phyloP scores from a whole-genome alignment of 1,140 invertebrate species.

The Pseudachorutes palmiensis region DNA sequence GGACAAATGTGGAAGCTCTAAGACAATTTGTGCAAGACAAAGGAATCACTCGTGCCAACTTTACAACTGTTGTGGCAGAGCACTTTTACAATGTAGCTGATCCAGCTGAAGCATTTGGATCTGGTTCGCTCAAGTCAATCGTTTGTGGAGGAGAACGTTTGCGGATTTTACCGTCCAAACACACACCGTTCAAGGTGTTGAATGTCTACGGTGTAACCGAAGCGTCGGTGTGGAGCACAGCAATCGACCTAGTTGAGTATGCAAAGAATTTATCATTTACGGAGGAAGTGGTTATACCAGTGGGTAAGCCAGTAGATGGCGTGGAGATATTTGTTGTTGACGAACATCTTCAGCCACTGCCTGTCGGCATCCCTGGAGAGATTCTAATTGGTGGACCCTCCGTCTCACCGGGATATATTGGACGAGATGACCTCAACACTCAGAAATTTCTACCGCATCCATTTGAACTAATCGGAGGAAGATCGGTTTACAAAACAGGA shows the following conservation, averaged over 20 bases:
- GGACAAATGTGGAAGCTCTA: neutral
- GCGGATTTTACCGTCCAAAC: neutral
- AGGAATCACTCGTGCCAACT: neutral
- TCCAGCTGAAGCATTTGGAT: neutral
- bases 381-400: neutral
- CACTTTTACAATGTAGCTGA: neutral
- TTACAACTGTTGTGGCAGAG: neutral
- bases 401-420: neutral
- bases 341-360: neutral
- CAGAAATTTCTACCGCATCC: slow-evolving; percentile 1
- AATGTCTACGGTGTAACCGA: slow-evolving; percentile 6
- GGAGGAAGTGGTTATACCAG: neutral
- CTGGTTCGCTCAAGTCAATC: neutral
- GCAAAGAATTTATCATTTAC: neutral
- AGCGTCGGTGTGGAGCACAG: neutral
- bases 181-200: neutral
- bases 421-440: neutral
- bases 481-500: slow-evolving; percentile 4
- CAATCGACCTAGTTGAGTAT: neutral
- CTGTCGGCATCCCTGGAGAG: neutral
- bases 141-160: neutral
- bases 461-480: neutral
- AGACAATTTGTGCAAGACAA: neutral
- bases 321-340: neutral
- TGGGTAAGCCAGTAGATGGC: neutral